These are phyloP conservation scores for Lasaia peninsularis DNA, from an alignment of 1,140 invertebrate genomes.

Conservation along the genomic window DNA sequence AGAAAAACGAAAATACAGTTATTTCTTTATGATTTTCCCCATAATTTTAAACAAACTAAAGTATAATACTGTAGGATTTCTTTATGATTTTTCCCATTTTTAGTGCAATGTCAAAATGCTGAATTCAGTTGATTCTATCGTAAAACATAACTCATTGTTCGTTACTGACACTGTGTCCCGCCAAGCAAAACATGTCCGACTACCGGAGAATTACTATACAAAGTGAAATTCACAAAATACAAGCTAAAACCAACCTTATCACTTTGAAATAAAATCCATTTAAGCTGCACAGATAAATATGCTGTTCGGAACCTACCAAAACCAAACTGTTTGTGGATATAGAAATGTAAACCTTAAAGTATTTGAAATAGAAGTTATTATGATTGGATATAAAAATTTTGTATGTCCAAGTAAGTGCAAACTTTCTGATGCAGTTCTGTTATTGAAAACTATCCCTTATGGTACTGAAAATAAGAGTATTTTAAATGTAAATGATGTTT, in stretches of 20 bases:
- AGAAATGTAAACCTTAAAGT: conserved; percentile 15
- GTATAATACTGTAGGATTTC: background rate
- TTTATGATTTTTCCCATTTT: conserved; percentile 15
- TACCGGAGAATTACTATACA: conserved; percentile 22
- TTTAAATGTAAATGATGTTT: conserved; percentile 11
- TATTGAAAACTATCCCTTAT: conserved; percentile 19
- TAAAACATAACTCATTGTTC: conserved; percentile 35
- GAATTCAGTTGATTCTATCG: conserved; percentile 31
- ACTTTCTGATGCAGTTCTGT: conserved; percentile 4
- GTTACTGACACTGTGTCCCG: conserved; percentile 31
- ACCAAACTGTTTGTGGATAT: background rate
- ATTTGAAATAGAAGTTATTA: conserved; percentile 13
- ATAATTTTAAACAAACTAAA: background rate
- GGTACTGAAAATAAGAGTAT: background rate
- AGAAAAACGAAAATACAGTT: background rate
- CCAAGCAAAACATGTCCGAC: conserved; percentile 34
- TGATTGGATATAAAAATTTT: conserved; percentile 20
- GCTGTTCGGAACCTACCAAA: conserved; percentile 24
- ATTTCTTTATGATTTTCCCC: too few species aligned
- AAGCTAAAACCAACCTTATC: conserved; percentile 19
- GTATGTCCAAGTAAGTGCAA: conserved; percentile 19
- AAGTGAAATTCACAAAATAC: background rate
- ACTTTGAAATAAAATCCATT: conserved; percentile 11
- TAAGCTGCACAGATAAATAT: conserved; percentile 23
- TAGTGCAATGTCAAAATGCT: conserved; percentile 28